Conservation (phyloP, 2,113 vertebrate species). For the Suricata suricatta region DNA sequence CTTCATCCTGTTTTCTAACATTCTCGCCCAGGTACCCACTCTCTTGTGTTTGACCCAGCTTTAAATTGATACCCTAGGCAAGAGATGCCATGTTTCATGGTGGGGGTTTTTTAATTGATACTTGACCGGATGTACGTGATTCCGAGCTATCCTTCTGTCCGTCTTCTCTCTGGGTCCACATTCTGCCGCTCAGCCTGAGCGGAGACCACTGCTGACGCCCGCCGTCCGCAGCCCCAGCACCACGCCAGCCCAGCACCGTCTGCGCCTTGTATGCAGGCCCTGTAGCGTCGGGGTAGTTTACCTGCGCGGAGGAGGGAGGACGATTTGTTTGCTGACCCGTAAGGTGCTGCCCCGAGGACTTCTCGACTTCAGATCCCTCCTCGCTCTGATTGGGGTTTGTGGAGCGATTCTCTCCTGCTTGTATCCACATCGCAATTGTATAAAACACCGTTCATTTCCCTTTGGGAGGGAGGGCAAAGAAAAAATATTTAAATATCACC, state of each 20-base stretch:
- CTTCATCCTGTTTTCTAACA: background rate
- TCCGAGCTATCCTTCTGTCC: background rate
- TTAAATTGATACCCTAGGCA: background rate
- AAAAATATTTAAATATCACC: background rate
- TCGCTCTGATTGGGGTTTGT: background rate
- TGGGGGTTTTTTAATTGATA: background rate
- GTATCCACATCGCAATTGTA: background rate
- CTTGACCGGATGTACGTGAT: fast-evolving
- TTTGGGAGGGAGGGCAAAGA: background rate
- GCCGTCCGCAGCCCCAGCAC: fast-evolving
- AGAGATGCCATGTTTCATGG: background rate
- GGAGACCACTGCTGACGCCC: background rate
- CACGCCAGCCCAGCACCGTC: background rate
- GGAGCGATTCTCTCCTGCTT: no score
- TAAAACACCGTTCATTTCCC: background rate
- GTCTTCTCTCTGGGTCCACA: background rate
- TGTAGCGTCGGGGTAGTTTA: background rate
- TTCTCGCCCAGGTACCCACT: no score
- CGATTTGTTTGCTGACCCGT: background rate
- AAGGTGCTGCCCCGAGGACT: background rate
- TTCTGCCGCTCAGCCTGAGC: background rate
- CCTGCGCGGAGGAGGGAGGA: background rate
- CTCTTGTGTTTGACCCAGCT: background rate
- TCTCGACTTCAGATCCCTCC: background rate
- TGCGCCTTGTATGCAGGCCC: background rate